Conservation (phyloP, 2,797 vertebrate species). For the Podargus strigoides region DNA sequence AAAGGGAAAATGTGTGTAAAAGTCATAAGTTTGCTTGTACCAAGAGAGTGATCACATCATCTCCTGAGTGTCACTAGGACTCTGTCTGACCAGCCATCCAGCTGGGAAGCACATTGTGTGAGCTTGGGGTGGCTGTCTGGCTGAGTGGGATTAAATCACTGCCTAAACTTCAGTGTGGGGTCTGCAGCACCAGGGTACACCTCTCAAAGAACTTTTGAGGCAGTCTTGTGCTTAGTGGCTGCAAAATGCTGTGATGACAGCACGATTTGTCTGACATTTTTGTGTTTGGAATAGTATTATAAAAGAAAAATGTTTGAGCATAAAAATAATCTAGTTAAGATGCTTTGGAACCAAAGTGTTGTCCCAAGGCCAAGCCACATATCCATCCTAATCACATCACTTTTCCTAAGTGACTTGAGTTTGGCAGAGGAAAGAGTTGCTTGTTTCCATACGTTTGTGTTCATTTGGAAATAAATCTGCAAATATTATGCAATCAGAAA, state of each 20-base stretch:
- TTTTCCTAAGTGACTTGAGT: not conserved
- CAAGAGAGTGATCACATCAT: not conserved
- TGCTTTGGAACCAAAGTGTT: not conserved
- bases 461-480: not conserved
- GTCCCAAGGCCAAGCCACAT: not conserved
- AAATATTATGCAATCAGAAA: not conserved
- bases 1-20: not conserved
- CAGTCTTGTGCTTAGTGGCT: not conserved
- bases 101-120: fast-evolving
- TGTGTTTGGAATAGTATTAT: not conserved
- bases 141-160: not conserved
- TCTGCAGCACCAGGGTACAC: not conserved
- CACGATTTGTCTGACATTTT: not conserved
- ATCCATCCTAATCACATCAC: not conserved
- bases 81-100: not conserved
- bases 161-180: not conserved
- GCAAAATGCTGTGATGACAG: not conserved
- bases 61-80: not conserved
- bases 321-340: not conserved
- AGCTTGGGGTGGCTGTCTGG: not conserved
- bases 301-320: not conserved
- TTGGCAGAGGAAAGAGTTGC: not conserved
- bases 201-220: not conserved
- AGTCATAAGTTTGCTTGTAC: not conserved
- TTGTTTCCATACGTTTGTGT: not conserved